phyloP scores from a whole-genome alignment of 2,113 vertebrate genomes.

The Tragelaphus strepsiceros region DNA sequence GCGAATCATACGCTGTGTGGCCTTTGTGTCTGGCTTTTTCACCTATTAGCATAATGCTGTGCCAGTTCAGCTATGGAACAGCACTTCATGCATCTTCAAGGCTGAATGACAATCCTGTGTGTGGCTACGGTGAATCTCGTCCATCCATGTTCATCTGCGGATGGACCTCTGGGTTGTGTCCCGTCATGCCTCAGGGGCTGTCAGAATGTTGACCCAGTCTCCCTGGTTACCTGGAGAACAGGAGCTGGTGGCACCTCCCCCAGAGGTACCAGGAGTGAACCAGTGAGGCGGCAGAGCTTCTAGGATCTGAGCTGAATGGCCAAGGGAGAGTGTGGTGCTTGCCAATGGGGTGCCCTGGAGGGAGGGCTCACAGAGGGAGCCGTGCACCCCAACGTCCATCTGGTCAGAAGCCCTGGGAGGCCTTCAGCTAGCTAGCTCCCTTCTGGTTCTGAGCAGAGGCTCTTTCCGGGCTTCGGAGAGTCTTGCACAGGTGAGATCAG shows the following conservation, averaged over 20 bases:
- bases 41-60: not conserved
- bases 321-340: conserved; percentile 53
- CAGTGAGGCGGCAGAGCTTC: not conserved
- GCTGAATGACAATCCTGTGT: not conserved
- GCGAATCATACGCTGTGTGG: not conserved
- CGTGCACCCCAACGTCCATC: not conserved
- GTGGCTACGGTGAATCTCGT: fast-evolving
- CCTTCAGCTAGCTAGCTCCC: not conserved
- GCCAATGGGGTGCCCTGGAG: not conserved
- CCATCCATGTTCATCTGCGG: fast-evolving
- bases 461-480: not conserved
- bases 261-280: not conserved
- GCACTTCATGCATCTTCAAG: not conserved
- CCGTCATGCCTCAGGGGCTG: not conserved
- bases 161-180: not conserved
- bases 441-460: not conserved
- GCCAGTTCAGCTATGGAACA: not conserved
- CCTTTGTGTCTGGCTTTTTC: not conserved
- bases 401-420: not conserved
- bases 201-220: not conserved
- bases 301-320: not conserved
- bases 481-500: no score
- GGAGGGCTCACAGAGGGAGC: not conserved
- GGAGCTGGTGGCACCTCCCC: not conserved
- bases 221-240: not conserved